Evolutionary conservation across 2,888 invertebrate species (phyloP), one percentile per base, ranked within the genome.

Genomic region (Steinernema hermaphroditum): DNA sequence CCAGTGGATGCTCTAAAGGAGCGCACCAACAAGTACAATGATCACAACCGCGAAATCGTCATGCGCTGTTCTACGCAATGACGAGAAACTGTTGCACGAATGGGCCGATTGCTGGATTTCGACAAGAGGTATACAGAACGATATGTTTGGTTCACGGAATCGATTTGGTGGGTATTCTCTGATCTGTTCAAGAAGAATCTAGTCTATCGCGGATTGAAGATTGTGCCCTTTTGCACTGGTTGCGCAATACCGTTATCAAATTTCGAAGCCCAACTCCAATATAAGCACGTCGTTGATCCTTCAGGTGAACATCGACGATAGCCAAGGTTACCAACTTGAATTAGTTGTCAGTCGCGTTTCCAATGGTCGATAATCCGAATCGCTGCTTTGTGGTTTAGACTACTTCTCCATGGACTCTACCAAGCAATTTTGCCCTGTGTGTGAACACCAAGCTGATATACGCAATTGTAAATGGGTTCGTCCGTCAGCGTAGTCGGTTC

Each of bases 61-160:
- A 94, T 93, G 92, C 91, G 95, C 76, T 98, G 98, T 88, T 92
- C 96, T 0, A 88, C 88, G 34, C 82, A 83, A 75, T 85, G 85
- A 76, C 81, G 89, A 87, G 77, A 88, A 62, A 92, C 95, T 70
- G 91, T 97, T 46, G 91, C 91, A 0, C 90, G 97, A 76, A 91
- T 97, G 87, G 98, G 97, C 14, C 90, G 98, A 75, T 98, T 98
- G 98, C 96, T 98, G 85, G 95, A 98, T 90, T 98, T 99, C 88
- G 91, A 93, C 85, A 94, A 97, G 88, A 98, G 98, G 88, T 98
- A 99, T 89, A 98, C 98, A 89, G 97, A 98, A 0, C 89, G 98
- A 76, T 97, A 99, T 87, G 95, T 97, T 0, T 93, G 92, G 92
- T 99, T 93, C 87, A 99, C 99, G 98, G 98, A 98, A 88, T 92